Evolutionary conservation across 1,140 invertebrate species (phyloP), one percentile per base, ranked within the genome.

Genomic region (Centruroides vittatus): DNA sequence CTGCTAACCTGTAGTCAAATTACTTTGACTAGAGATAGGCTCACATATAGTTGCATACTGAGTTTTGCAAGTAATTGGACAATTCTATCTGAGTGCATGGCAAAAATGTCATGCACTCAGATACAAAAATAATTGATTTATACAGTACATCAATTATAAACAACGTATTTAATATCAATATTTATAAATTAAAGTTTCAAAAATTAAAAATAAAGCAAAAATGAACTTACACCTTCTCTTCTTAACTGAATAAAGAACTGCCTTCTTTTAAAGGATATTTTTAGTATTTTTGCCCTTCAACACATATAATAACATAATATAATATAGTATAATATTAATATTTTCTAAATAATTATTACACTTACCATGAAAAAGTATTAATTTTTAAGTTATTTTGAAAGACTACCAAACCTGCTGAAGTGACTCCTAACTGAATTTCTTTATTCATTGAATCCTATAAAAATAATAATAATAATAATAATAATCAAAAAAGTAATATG

Each of bases 181-280:
- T 23, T 23, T 23, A 23, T 23, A 23, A 23, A 23, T 23, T 23
- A 23, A 23, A 23, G 23, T 41, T 41, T 41, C 0, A 3, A 6
- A 41, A 41, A 41, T 41, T 6, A 41, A 41, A 6, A 41, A 41
- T 41, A 6, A 41, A 41, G 8, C 41, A 6, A 41, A 6, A 6
- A 41, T 41, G 8, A 41, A 78, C 80, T 82, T 78, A 93, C 89
- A 73, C 85, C 81, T 80, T 97, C 93, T 73, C 90, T 80, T 69
- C 91, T 81, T 50, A 97, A 73, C 72, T 97, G 93, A 70, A 98
- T 94, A 67, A 96, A 97, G 78, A 98, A 99, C 72, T 94, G 89
- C 76, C 96, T 97, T 69, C 93, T 81, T 79, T 98, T 99, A 75
- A 98, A 99, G 34, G 93, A 98, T 66, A 99, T 93, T 78, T 98